phyloP scores from a whole-genome alignment of 2,113 vertebrate species.

The western clawed frog (Xenopus tropicalis) region UCB_Xtro_10.0 CM004450.2:75434501-75435000 shows the following conservation, averaged over 20 bases:
- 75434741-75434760: background rate
- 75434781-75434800: too few species aligned
- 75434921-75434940: slow-evolving; percentile 7
- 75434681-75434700: too few species aligned
- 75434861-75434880: background rate
- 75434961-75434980: background rate
- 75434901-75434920: background rate
- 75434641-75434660: too few species aligned
- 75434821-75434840: background rate
- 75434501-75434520: too few species aligned
- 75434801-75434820: background rate
- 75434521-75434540: too few species aligned
- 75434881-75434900: background rate
- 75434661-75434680: too few species aligned
- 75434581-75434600: too few species aligned
- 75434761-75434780: background rate
- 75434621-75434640: too few species aligned
- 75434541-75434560: too few species aligned
- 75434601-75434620: too few species aligned
- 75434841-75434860: background rate
- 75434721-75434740: background rate
- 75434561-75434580: too few species aligned
- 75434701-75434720: too few species aligned
- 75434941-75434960: slow-evolving; percentile 36
- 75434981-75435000: slow-evolving; percentile 1